Evolutionary conservation across 2,888 invertebrate genomes (phyloP).

Genomic region (Aplocera efformata): DNA sequence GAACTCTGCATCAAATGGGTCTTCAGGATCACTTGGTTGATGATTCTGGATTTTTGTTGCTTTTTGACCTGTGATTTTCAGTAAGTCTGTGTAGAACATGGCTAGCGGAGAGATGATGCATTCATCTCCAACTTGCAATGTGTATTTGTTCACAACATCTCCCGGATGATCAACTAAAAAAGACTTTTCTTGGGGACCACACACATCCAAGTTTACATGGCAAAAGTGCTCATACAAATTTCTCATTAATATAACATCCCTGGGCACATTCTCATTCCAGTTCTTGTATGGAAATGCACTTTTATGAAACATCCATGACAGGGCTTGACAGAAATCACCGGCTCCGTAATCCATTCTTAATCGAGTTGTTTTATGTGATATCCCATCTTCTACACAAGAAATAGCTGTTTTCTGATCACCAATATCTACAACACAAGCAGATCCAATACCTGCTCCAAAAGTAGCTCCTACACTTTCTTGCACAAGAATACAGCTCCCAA

Average conservation of each 20-base stretch:
- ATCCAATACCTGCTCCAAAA: slow-evolving; percentile 78
- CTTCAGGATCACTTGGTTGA: slow-evolving; percentile 89
- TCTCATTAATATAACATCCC: slow-evolving; percentile 89
- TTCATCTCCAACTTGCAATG: slow-evolving; percentile 93
- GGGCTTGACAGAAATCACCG: slow-evolving; percentile 93
- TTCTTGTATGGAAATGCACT: slow-evolving; percentile 94
- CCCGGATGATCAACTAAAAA: slow-evolving; percentile 88
- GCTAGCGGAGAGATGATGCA: slow-evolving; percentile 94
- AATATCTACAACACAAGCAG: slow-evolving; percentile 96
- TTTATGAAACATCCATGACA: slow-evolving; percentile 93
- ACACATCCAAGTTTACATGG: slow-evolving; percentile 93
- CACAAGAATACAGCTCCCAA: slow-evolving; percentile 91
- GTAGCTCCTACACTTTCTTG: slow-evolving; percentile 83
- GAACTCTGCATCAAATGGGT: slow-evolving; percentile 96
- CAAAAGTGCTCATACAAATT: slow-evolving; percentile 94
- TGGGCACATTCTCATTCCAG: slow-evolving; percentile 86
- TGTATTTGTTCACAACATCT: slow-evolving; percentile 84
- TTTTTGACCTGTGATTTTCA: slow-evolving; percentile 91
- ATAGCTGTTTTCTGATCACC: slow-evolving; percentile 98
- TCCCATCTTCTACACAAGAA: slow-evolving; percentile 97
- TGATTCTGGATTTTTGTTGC: slow-evolving; percentile 87
- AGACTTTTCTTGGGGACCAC: slow-evolving; percentile 91
- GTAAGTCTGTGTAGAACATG: slow-evolving; percentile 92
- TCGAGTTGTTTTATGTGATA: slow-evolving; percentile 93
- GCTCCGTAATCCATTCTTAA: slow-evolving; percentile 93